These are phyloP conservation scores for Gisinianus flammeolus DNA, from an alignment of 2,888 invertebrate genomes.

Conservation along the genomic window DNA sequence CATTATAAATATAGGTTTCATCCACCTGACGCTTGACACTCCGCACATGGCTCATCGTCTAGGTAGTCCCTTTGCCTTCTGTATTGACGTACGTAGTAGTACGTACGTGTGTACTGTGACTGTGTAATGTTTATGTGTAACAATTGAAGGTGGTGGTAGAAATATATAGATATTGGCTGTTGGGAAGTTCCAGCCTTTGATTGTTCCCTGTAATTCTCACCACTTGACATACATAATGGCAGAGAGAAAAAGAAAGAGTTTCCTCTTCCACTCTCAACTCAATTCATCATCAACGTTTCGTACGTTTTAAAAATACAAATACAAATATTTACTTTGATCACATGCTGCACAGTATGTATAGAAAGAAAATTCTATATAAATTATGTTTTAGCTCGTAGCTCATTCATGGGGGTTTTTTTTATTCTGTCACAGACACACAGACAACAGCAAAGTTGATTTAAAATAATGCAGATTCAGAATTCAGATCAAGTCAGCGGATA, in stretches of 20 bases:
- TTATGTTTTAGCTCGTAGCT: no score
- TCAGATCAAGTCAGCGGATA: no score
- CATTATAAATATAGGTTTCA: no score
- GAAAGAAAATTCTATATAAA: no score
- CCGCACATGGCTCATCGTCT: constrained; percentile 43
- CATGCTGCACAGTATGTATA: no score
- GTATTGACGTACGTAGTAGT: neutral
- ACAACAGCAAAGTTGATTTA: no score
- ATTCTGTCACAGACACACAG: no score
- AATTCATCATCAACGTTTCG: neutral
- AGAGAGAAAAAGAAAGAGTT: no score
- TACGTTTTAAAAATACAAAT: no score
- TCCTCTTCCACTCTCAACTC: neutral
- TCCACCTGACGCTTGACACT: constrained; percentile 27
- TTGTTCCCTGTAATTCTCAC: constrained; percentile 9
- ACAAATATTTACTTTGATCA: no score
- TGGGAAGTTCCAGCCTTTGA: constrained; percentile 9
- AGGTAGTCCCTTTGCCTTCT: neutral
- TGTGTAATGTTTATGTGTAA: constrained; percentile 2
- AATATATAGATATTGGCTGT: constrained; percentile 9
- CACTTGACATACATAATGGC: neutral
- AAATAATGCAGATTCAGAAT: no score
- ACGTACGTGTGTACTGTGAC: neutral
- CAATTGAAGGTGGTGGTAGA: neutral
- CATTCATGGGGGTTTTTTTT: no score